Percentiles rank a stretch among this genome's conserved stretches.
phyloP scores from a whole-genome alignment of 35 echinoderm and acorn worm genomes.

The Apostichopus californicus region DNA sequence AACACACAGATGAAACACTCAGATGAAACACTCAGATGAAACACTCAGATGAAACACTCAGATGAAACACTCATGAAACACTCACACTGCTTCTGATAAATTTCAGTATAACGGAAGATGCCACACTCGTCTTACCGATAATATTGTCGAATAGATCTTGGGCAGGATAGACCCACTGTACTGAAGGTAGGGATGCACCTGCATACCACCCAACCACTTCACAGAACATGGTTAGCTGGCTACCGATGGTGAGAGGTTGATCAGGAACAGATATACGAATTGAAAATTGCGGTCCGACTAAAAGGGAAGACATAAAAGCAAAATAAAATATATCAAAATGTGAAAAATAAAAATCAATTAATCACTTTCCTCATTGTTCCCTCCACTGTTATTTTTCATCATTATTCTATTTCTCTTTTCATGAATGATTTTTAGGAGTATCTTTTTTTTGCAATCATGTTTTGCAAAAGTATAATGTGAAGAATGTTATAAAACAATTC shows the following conservation, averaged over 20 bases:
- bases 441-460: too few relatives aligned
- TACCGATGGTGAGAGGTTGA: slow-evolving; percentile 66
- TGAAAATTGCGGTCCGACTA: slow-evolving; percentile 73
- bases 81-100: too few relatives aligned
- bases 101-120: too few relatives aligned
- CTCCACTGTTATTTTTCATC: background rate
- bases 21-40: too few relatives aligned
- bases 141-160: background rate
- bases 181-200: slow-evolving; percentile 22
- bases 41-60: too few relatives aligned
- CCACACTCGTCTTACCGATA: background rate
- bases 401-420: background rate
- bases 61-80: too few relatives aligned
- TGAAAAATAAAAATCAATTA: background rate
- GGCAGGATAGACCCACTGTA: slow-evolving; percentile 52
- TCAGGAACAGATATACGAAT: slow-evolving; percentile 66
- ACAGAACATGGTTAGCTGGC: slow-evolving; percentile 63
- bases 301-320: background rate
- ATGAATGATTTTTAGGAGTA: too few relatives aligned
- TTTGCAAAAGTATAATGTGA: too few relatives aligned
- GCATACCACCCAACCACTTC: slow-evolving; percentile 65
- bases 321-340: slow-evolving; percentile 18
- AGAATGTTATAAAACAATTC: too few relatives aligned
- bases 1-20: too few relatives aligned
- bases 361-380: background rate